These are phyloP conservation scores for Luperina testacea DNA, from an alignment of 2,888 invertebrate species.

Conservation along the genomic window DNA sequence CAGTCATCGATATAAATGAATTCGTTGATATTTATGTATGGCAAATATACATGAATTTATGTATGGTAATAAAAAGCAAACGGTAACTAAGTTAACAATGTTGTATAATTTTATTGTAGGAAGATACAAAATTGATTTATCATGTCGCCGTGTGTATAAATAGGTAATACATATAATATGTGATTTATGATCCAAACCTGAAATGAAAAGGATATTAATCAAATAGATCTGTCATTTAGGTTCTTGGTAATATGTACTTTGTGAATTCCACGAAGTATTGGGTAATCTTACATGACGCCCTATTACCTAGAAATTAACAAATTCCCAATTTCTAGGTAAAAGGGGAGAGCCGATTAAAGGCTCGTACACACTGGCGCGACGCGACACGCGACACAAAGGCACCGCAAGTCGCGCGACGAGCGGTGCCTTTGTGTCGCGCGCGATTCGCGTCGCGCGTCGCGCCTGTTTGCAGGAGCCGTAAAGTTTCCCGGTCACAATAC, in stretches of 20 bases:
- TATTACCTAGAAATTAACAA: not conserved
- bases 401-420: no score
- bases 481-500: not conserved
- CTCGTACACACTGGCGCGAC: no score
- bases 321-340: not conserved
- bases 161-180: not conserved
- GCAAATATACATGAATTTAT: slow-evolving; percentile 55
- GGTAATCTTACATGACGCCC: not conserved
- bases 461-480: no score
- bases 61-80: slow-evolving; percentile 53
- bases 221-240: not conserved
- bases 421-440: no score
- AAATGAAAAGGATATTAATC: not conserved
- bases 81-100: slow-evolving; percentile 42
- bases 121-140: slow-evolving; percentile 30
- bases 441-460: no score
- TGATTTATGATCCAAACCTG: not conserved
- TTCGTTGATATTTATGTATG: slow-evolving; percentile 54
- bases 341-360: not conserved
- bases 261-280: not conserved
- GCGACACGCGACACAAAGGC: no score
- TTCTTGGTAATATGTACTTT: not conserved
- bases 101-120: slow-evolving; percentile 34
- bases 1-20: slow-evolving; percentile 57
- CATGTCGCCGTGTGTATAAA: slow-evolving; percentile 12